phyloP scores from a whole-genome alignment of 2,888 invertebrate genomes.

The Epirrhoe alternata region DNA sequence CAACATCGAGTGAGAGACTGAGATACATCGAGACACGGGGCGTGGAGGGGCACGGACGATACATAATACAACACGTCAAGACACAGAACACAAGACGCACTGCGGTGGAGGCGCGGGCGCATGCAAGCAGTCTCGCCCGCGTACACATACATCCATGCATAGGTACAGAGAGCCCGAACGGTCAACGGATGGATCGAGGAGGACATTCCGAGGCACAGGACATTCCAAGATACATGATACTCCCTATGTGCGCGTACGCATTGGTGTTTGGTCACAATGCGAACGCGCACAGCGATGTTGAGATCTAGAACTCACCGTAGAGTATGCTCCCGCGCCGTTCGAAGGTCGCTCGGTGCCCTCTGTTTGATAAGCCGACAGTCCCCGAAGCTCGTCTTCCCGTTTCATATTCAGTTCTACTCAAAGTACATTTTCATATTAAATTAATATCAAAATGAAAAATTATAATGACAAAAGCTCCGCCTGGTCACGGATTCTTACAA shows the following conservation, averaged over 20 bases:
- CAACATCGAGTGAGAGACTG: slow-evolving; percentile 71
- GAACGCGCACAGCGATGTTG: slow-evolving; percentile 83
- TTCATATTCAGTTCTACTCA: slow-evolving; percentile 69
- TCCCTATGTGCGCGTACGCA: slow-evolving; percentile 81
- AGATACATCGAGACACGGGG: slow-evolving; percentile 69
- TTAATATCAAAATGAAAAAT: slow-evolving; percentile 20
- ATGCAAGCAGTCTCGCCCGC: slow-evolving; percentile 76
- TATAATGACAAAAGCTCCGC: slow-evolving; percentile 12
- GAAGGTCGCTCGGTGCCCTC: slow-evolving; percentile 46
- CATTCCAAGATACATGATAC: slow-evolving; percentile 86
- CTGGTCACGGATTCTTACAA: neutral
- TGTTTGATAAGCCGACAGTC: slow-evolving; percentile 35
- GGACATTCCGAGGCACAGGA: slow-evolving; percentile 87
- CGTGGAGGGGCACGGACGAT: slow-evolving; percentile 69
- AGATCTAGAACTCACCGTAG: slow-evolving; percentile 85
- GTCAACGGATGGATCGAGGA: slow-evolving; percentile 81
- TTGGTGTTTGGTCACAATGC: slow-evolving; percentile 55
- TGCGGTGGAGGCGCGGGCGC: slow-evolving; percentile 68
- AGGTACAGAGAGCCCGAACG: slow-evolving; percentile 76
- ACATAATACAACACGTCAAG: slow-evolving; percentile 83
- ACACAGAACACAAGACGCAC: slow-evolving; percentile 82
- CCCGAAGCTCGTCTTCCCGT: slow-evolving; percentile 43
- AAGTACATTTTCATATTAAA: slow-evolving; percentile 42
- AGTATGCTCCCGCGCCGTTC: slow-evolving; percentile 55
- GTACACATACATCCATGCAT: slow-evolving; percentile 78